Base-by-base conservation (phyloP, 1,140 invertebrate genomes). In the Octopus sinensis region DNA sequence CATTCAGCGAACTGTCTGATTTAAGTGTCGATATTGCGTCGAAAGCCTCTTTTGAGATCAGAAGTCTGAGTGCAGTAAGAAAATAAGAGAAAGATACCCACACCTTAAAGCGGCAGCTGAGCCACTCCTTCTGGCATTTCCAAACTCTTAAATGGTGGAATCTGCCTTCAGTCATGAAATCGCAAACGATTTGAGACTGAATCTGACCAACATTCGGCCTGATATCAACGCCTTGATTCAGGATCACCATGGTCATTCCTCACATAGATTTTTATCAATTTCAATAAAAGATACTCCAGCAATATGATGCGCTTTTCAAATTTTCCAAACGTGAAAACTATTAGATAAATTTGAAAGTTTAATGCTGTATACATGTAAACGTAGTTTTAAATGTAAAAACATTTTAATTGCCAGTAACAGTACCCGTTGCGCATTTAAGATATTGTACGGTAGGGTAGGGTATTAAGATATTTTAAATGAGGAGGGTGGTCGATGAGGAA, bases 51-150 rank as follows among this genome's bases (percentile, higher is more conserved):
- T 68, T 68, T 68, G 62, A 23, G 23, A 23, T 23, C 23, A 23
- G 23, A 23, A 23, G 23, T 23, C 23, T 23, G 23, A 23, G 23
- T 23, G 23, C 23, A 23, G 23, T 23, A 23, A 23, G 23, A 68
- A 68, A 9, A 68, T 68, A 68, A 68, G 62, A 12, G n/a, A 12
- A 9, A 68, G n/a, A n/a, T 68, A 68, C 62, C 62, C 62, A 68
- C 9, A 68, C 62, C 62, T 68, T 68, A 68, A 9, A 68, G 62
- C 62, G 62, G 62, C 62, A 68, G 62, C 62, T 68, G 62, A 68
- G 62, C 62, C 62, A 68, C n/a, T 68, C 62, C 62, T 68, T 68
- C 62, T 68, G 62, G 62, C 62, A 68, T 68, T 68, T 68, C 62
- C 62, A 9, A 68, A n/a, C 62, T 68, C 62, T 68, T 68, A 68